A percentile compares a stretch with the other conserved stretches of the same genome.
phyloP scores from a whole-genome alignment of 2,113 vertebrate species.

The Pandion haliaetus region DNA sequence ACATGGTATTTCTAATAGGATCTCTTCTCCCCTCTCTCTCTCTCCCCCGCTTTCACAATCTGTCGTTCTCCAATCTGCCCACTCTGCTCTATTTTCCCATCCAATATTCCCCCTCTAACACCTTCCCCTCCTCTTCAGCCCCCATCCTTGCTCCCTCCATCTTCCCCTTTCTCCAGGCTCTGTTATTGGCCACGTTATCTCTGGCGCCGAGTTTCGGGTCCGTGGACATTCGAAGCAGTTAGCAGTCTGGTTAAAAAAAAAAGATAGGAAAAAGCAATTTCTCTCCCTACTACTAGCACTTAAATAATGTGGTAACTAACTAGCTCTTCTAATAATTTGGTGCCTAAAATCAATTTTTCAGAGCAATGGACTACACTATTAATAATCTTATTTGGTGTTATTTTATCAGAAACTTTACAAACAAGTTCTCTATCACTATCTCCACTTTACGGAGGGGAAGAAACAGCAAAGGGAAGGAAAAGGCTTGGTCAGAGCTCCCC shows the following conservation, averaged over 20 bases:
- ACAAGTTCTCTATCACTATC: background rate
- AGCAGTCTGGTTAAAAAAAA: background rate
- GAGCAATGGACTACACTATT: background rate
- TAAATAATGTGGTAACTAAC: background rate
- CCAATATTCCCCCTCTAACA: constrained; percentile 43
- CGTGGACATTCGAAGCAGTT: background rate
- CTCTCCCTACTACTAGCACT: background rate
- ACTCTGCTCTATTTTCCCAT: constrained; percentile 65
- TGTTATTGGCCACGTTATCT: background rate
- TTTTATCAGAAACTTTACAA: constrained; percentile 27
- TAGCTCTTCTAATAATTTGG: background rate
- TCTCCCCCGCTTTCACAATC: constrained; percentile 61
- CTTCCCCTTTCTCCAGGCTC: background rate
- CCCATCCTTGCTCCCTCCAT: background rate
- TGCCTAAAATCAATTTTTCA: background rate
- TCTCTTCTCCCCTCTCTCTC: background rate
- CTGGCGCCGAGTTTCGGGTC: background rate
- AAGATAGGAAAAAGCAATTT: background rate
- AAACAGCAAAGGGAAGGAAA: background rate
- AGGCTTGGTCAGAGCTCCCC: background rate
- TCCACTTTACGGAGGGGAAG: background rate
- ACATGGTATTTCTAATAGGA: constrained; percentile 51
- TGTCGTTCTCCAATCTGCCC: constrained; percentile 64
- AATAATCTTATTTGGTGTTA: background rate
- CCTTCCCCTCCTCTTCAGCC: constrained; percentile 46